phyloP scores from a whole-genome alignment of 2,113 vertebrate species.

The Callaeas wilsoni region DNA sequence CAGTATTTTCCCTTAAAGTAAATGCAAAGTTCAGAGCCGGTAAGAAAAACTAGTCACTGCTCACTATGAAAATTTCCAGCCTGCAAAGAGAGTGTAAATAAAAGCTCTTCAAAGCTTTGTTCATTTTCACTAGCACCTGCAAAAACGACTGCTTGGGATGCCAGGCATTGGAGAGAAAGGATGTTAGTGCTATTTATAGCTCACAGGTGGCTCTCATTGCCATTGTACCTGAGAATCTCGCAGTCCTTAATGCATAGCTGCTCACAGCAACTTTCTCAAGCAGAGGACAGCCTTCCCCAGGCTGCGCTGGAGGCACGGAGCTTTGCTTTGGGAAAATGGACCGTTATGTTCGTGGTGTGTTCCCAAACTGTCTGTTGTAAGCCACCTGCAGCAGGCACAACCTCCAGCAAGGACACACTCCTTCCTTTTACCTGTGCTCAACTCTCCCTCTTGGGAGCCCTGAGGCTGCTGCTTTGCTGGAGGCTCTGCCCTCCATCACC shows the following conservation, averaged over 20 bases:
- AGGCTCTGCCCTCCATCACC: neutral
- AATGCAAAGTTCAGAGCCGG: neutral
- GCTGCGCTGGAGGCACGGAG: neutral
- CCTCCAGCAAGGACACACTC: neutral
- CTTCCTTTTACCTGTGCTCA: neutral
- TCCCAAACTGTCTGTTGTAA: neutral
- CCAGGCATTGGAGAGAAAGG: neutral
- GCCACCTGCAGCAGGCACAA: neutral
- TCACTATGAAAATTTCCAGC: neutral
- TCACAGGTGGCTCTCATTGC: neutral
- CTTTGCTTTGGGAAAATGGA: neutral
- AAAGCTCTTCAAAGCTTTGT: conserved; percentile 3
- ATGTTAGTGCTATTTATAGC: conserved; percentile 22
- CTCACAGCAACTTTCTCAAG: neutral
- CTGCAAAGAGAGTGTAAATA: neutral
- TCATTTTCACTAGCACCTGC: neutral
- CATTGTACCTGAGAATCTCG: neutral
- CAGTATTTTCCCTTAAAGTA: neutral
- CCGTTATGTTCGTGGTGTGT: neutral
- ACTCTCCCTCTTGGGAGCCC: neutral
- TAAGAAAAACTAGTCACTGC: neutral
- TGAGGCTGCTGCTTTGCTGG: neutral
- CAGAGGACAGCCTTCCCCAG: neutral
- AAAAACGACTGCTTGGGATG: conserved; percentile 11
- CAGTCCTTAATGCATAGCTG: neutral